A percentile compares a stretch with the other conserved stretches of the same genome.
Evolutionary conservation across 2,888 invertebrate genomes (phyloP).

Genomic region (Ashinkailepas kermadecensis): DNA sequence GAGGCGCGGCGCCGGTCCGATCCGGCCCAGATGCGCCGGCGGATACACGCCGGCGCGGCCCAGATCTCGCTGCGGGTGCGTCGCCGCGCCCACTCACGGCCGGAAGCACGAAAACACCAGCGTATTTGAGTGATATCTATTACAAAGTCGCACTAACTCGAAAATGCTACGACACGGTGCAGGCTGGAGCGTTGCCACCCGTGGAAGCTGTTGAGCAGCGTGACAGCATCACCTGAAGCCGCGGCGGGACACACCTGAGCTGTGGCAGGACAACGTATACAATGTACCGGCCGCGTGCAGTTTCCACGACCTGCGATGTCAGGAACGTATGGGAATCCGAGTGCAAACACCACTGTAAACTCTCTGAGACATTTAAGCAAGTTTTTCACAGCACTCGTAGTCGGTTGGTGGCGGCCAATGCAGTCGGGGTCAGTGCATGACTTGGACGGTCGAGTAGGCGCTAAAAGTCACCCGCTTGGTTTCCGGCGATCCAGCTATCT

Average conservation of each 20-base stretch:
- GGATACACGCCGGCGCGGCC: neutral
- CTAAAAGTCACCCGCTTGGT: conserved; percentile 32
- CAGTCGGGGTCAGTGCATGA: conserved; percentile 28
- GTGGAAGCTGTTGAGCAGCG: neutral
- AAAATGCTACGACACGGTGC: neutral
- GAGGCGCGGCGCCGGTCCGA: neutral
- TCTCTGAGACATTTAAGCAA: neutral
- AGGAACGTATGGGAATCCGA: neutral
- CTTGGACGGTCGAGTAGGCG: conserved; percentile 33
- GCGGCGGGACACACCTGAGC: neutral
- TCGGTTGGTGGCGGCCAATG: neutral
- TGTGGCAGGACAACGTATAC: neutral
- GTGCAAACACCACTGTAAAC: neutral
- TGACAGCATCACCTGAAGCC: neutral
- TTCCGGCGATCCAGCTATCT: conserved; percentile 27
- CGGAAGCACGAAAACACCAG: neutral
- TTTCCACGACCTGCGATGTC: neutral
- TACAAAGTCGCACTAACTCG: neutral
- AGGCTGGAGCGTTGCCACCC: neutral
- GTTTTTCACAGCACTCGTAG: conserved; percentile 8
- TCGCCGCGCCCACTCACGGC: neutral
- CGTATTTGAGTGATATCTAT: neutral
- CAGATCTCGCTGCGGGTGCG: too few species aligned
- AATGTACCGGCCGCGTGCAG: neutral
- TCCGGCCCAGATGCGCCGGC: neutral